These are phyloP conservation scores for Dicyrtomina minuta DNA, from an alignment of 2,888 invertebrate species.

Conservation along the genomic window DNA sequence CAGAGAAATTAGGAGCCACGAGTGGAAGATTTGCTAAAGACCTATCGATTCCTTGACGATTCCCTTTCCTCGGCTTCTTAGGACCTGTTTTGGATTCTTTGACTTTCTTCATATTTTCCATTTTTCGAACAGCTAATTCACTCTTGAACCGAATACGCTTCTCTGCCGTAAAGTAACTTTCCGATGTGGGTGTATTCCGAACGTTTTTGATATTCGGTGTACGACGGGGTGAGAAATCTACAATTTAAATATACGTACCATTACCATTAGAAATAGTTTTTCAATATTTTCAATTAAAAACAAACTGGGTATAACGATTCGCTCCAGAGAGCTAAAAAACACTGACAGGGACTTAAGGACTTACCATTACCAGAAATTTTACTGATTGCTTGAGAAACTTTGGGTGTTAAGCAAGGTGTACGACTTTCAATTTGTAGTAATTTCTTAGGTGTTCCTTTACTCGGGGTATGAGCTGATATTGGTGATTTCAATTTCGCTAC, in stretches of 20 bases:
- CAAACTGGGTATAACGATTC: no score
- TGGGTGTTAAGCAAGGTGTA: not conserved
- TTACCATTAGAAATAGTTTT: no score
- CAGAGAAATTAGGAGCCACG: slow-evolving; percentile 40
- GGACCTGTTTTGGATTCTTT: slow-evolving; percentile 15
- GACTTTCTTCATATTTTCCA: slow-evolving; percentile 36
- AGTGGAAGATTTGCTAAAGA: slow-evolving; percentile 14
- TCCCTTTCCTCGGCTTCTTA: slow-evolving; percentile 37
- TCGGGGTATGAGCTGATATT: no score
- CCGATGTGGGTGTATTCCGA: slow-evolving; percentile 36
- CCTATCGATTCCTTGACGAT: slow-evolving; percentile 34
- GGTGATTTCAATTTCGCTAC: no score
- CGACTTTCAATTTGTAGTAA: not conserved
- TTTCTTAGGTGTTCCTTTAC: not conserved
- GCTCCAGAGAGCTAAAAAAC: no score
- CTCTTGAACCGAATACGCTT: slow-evolving; percentile 38
- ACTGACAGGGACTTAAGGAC: not conserved
- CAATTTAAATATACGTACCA: not conserved
- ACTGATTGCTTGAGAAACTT: not conserved
- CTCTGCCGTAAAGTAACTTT: slow-evolving; percentile 42
- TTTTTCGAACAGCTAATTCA: slow-evolving; percentile 7
- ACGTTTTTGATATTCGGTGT: slow-evolving; percentile 21
- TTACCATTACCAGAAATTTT: not conserved
- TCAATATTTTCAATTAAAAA: not conserved
- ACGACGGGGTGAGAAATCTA: slow-evolving; percentile 22